Evolutionary conservation across 2,113 vertebrate species (phyloP).

Genomic region (Rutilus rutilus): DNA sequence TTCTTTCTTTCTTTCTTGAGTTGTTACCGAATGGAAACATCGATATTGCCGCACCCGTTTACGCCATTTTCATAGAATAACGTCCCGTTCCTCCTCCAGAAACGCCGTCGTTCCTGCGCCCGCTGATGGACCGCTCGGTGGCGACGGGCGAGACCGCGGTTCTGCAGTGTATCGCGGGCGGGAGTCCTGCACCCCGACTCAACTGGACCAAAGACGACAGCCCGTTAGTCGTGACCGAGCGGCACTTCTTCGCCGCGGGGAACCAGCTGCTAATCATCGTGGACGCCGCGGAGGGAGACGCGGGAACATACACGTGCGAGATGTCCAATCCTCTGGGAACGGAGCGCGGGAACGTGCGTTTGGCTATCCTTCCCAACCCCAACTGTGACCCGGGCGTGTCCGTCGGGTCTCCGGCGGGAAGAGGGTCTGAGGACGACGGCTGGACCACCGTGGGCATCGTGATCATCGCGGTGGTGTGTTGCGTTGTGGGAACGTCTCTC

Average conservation of each 20-base stretch:
- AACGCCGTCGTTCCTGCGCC: constrained; percentile 91
- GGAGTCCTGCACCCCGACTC: constrained; percentile 87
- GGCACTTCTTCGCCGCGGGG: constrained; percentile 95
- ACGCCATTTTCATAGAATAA: not conserved
- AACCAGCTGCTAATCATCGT: constrained; percentile 96
- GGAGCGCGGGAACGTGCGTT: constrained; percentile 86
- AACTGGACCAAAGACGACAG: constrained; percentile 98
- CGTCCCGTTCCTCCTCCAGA: constrained; percentile 73
- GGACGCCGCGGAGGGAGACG: constrained; percentile 87
- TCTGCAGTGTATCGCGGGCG: constrained; percentile 93
- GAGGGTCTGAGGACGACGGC: constrained; percentile 82
- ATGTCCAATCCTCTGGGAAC: constrained; percentile 97
- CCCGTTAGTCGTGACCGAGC: constrained; percentile 87
- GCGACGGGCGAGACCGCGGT: constrained; percentile 93
- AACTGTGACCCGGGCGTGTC: constrained; percentile 87
- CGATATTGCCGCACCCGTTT: too few species aligned
- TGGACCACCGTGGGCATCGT: constrained; percentile 97
- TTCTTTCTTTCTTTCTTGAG: too few species aligned
- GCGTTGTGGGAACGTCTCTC: constrained; percentile 96
- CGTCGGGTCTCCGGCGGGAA: constrained; percentile 59
- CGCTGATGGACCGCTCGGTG: constrained; percentile 88
- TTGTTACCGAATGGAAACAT: too few species aligned
- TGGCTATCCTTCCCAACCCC: constrained; percentile 87
- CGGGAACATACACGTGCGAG: constrained; percentile 93
- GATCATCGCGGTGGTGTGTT: constrained; percentile 97